These are phyloP conservation scores for Drosophila pseudotalamancana DNA, from an alignment of 2,888 invertebrate species.

Conservation along the genomic window DNA sequence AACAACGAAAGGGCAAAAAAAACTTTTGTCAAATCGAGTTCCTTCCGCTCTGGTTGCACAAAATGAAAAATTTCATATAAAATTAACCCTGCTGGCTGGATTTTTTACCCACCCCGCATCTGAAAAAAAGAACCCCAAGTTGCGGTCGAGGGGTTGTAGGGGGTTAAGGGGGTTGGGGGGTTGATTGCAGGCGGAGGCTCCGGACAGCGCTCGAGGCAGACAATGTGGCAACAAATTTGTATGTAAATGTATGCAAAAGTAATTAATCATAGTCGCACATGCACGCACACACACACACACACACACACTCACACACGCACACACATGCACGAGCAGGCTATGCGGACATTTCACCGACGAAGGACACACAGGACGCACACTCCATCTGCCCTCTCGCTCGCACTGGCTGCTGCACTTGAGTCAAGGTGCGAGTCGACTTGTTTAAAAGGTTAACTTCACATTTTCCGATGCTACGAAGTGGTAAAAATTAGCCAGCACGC, in stretches of 20 bases:
- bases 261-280: slow-evolving; percentile 80
- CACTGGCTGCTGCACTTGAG: background rate
- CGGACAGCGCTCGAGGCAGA: slow-evolving; percentile 63
- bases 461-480: slow-evolving; percentile 56
- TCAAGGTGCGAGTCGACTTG: slow-evolving; percentile 64
- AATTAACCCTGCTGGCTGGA: slow-evolving; percentile 74
- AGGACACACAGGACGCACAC: slow-evolving; percentile 29
- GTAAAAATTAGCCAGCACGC: background rate
- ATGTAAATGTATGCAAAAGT: slow-evolving; percentile 80
- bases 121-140: slow-evolving; percentile 60
- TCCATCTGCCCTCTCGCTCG: slow-evolving; percentile 5
- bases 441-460: slow-evolving; percentile 75
- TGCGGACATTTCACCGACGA: slow-evolving; percentile 58
- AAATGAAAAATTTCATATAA: slow-evolving; percentile 77
- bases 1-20: slow-evolving; percentile 33
- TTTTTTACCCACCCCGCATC: slow-evolving; percentile 37
- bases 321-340: slow-evolving; percentile 36
- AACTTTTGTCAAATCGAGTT: slow-evolving; percentile 76
- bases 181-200: slow-evolving; percentile 11
- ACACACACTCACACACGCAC: slow-evolving; percentile 23
- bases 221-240: slow-evolving; percentile 81
- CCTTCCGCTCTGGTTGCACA: slow-evolving; percentile 69
- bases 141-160: background rate
- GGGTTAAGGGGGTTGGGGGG: background rate
- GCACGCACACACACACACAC: slow-evolving; percentile 54